Percentiles rank a stretch among this genome's conserved stretches.
phyloP scores from a whole-genome alignment of 2,113 vertebrate species.

The Mormoops blainvillei region DNA sequence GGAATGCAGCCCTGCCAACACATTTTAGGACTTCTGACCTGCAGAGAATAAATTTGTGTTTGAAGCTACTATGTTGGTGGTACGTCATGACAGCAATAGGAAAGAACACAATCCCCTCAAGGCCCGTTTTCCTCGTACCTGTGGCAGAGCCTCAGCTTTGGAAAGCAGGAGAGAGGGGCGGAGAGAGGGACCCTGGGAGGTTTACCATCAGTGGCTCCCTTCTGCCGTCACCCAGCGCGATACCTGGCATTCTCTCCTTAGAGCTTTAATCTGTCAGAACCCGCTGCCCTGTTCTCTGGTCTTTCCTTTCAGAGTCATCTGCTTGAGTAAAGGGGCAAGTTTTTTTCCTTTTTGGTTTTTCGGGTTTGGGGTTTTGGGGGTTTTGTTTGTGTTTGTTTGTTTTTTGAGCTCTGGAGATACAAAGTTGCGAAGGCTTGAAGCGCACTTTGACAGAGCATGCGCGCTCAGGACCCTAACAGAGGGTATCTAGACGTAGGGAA shows the following conservation, averaged over 20 bases:
- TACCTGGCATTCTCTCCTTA: fast-evolving
- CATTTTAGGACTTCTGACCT: not conserved
- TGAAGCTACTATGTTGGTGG: too few relatives aligned
- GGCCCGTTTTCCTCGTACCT: not conserved
- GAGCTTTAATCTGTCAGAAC: not conserved
- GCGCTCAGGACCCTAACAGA: not conserved
- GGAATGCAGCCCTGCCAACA: not conserved
- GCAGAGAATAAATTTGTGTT: not conserved
- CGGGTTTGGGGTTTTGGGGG: too few relatives aligned
- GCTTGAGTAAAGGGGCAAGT: not conserved
- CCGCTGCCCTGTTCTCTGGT: not conserved
- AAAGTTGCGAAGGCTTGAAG: not conserved
- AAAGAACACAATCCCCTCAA: not conserved
- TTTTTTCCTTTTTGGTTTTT: too few relatives aligned
- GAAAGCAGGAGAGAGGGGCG: not conserved
- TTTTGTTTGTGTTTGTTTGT: too few relatives aligned
- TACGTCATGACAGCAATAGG: not conserved
- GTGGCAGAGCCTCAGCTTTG: not conserved
- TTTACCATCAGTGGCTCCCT: not conserved
- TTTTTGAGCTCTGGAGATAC: not conserved
- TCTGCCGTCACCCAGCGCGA: not conserved
- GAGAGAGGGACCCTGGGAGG: not conserved
- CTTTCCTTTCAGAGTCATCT: not conserved
- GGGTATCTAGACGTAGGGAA: not conserved
- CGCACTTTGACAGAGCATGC: not conserved